These are phyloP conservation scores for Prenolepis imparis DNA, from an alignment of 2,888 invertebrate genomes.

Conservation along the genomic window DNA sequence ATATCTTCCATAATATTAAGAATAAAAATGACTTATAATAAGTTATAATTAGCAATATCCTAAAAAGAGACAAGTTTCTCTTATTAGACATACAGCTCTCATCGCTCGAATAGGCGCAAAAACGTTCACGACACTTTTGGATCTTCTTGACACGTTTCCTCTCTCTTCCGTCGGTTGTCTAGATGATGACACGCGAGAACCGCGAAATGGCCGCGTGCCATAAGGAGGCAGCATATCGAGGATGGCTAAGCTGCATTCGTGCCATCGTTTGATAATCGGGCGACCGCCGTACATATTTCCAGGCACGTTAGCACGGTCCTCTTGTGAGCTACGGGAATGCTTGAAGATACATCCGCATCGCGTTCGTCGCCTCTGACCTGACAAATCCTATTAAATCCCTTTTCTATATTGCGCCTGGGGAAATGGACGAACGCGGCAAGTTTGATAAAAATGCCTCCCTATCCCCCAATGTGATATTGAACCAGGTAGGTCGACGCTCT, in stretches of 20 bases:
- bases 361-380: constrained; percentile 61
- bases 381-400: constrained; percentile 74
- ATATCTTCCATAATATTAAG: neutral
- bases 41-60: neutral
- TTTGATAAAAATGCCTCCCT: constrained; percentile 58
- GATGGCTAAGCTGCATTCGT: constrained; percentile 45
- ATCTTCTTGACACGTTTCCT: constrained; percentile 43
- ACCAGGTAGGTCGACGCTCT: neutral
- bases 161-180: neutral
- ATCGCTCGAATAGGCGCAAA: neutral
- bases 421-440: constrained; percentile 56
- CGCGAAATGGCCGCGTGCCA: constrained; percentile 28
- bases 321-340: constrained; percentile 64
- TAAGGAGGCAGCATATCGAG: constrained; percentile 50
- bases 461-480: constrained; percentile 22
- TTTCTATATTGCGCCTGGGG: constrained; percentile 52
- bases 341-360: constrained; percentile 60
- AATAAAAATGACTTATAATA: neutral
- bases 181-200: constrained; percentile 35
- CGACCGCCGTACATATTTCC: constrained; percentile 47
- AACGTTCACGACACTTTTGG: constrained; percentile 12
- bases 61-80: neutral
- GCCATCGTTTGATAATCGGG: constrained; percentile 71
- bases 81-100: neutral
- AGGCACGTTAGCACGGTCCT: constrained; percentile 24